These are phyloP conservation scores for Melipona beecheii DNA, from an alignment of 2,888 invertebrate species.

Conservation along the genomic window DNA sequence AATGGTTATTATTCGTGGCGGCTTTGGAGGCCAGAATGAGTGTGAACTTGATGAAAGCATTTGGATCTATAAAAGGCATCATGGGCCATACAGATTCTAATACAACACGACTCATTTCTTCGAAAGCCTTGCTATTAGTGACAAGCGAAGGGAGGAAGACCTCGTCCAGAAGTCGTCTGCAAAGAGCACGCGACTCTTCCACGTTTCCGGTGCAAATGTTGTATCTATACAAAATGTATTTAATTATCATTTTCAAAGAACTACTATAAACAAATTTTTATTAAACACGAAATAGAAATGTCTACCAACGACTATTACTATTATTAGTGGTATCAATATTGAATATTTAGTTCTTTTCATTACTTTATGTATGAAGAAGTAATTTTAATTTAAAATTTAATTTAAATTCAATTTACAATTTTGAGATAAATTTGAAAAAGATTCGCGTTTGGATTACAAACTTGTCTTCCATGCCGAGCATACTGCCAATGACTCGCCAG, in stretches of 20 bases:
- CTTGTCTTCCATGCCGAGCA: slow-evolving; percentile 93
- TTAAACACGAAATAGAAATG: too few relatives aligned
- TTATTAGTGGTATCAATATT: not conserved
- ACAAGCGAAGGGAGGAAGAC: slow-evolving; percentile 88
- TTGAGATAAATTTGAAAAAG: too few relatives aligned
- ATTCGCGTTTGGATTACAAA: slow-evolving; percentile 71
- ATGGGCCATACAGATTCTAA: slow-evolving; percentile 89
- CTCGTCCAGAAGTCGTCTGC: slow-evolving; percentile 85
- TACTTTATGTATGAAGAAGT: too few relatives aligned
- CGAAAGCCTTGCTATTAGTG: slow-evolving; percentile 87
- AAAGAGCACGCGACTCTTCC: slow-evolving; percentile 87
- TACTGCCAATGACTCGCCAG: slow-evolving; percentile 92
- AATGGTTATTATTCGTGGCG: slow-evolving; percentile 80
- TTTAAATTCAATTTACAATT: not conserved
- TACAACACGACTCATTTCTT: slow-evolving; percentile 87
- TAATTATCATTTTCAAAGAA: not conserved
- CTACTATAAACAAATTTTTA: too few relatives aligned
- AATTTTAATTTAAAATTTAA: too few relatives aligned
- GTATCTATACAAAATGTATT: slow-evolving; percentile 85
- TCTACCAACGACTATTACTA: not conserved
- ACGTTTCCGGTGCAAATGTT: slow-evolving; percentile 89
- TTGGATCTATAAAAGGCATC: slow-evolving; percentile 87
- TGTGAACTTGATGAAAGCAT: slow-evolving; percentile 86
- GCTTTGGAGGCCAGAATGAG: slow-evolving; percentile 84
- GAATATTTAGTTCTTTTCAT: not conserved